Base-by-base conservation (phyloP, 2,797 vertebrate species). In the Eremophila alpestris region DNA sequence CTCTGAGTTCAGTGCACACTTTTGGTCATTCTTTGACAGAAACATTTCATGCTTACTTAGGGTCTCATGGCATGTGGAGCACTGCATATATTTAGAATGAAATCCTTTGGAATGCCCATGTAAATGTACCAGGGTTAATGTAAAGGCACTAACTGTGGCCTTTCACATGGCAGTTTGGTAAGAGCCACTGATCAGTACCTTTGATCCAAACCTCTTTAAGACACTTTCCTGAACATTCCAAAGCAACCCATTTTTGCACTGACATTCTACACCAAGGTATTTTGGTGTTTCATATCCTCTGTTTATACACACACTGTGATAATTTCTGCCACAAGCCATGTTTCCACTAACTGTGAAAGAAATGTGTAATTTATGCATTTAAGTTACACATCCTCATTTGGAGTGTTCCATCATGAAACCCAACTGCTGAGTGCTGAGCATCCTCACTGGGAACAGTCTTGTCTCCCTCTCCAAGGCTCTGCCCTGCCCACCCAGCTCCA, bases 231-330 rank as follows among this genome's bases (percentile, higher is more conserved):
- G 94, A 96, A 49, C 23, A 22, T 82, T 86, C 88, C 56, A 92
- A 93, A 97, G 83, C 73, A 95, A 93, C 55, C 73, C 95, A 45
- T 80, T 96, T 97, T 94, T 95, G 90, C 85, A 73, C 70, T 93
- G 94, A 64, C 34, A 41, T 60, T 93, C 89, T 94, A 79, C 38
- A 78, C 52, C 13, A 23, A 94, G 52, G 40, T 96, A 45, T 97
- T 97, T 95, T 96, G 80, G 56, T 92, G 93, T 95, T 95, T 97
- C 91, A 80, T 89, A 96, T 94, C 74, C 90, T 94, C 27, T 94
- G 67, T 93, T 95, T 90, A 71, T 89, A 95, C 87, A 95, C 84
- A 93, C 86, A 92, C 80, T 82, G 77, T 81, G 78, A 74, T 91
- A 78, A 89, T 93, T 96, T 95, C 65, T 91, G 78, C 87, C 73